These are phyloP conservation scores for Siderastrea radians DNA, from an alignment of 92 coral and sea anemone species.

Conservation along the genomic window DNA sequence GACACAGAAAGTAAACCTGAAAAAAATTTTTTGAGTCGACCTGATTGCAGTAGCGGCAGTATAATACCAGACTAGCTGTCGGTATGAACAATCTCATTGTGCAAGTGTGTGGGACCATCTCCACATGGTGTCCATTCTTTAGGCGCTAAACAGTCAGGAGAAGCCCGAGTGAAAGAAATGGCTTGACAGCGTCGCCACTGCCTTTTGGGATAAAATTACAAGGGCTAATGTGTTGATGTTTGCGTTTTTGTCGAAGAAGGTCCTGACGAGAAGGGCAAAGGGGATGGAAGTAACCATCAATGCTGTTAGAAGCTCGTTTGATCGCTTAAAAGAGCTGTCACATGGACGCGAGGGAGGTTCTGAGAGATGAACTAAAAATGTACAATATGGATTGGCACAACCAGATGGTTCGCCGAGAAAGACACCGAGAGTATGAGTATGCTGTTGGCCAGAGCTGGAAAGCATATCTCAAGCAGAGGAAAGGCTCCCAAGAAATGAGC, in stretches of 20 bases:
- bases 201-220: conserved; percentile 57
- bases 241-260: conserved; percentile 60
- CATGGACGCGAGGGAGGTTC: conserved; percentile 57
- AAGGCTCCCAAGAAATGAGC: conserved; percentile 31
- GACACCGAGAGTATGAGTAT: conserved; percentile 59
- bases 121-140: neutral
- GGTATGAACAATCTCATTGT: too few species aligned
- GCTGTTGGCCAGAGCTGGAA: conserved; percentile 43
- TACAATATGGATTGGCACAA: conserved; percentile 66
- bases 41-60: too few species aligned
- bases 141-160: conserved; percentile 13
- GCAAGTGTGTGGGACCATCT: too few species aligned
- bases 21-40: too few species aligned
- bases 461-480: neutral
- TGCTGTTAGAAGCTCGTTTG: conserved; percentile 65
- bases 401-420: conserved; percentile 70
- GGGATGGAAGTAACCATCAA: conserved; percentile 63
- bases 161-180: conserved; percentile 23
- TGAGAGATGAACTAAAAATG: conserved; percentile 60
- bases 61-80: too few species aligned
- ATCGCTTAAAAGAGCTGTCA: conserved; percentile 59
- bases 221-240: conserved; percentile 50
- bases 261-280: conserved; percentile 41
- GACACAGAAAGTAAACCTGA: too few species aligned
- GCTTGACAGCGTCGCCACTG: conserved; percentile 30